phyloP scores from a whole-genome alignment of 2,797 vertebrate genomes.

The Smutsia gigantea region DNA sequence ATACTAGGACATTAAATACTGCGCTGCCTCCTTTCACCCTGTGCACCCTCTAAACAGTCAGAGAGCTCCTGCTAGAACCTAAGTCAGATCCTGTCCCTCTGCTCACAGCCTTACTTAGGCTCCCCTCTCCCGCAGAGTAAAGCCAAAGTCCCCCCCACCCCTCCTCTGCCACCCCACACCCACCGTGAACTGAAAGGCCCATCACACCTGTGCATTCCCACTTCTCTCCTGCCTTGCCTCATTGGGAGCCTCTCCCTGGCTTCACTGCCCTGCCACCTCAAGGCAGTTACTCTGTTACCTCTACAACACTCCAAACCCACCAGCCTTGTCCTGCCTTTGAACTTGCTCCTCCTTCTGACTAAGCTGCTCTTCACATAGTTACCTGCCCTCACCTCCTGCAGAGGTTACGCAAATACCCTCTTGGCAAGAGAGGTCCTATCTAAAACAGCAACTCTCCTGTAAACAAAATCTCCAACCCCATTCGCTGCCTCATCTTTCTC shows the following conservation, averaged over 20 bases:
- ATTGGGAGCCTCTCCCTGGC: neutral
- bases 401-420: neutral
- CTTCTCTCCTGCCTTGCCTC: no score
- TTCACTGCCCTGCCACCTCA: neutral
- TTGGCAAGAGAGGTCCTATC: neutral
- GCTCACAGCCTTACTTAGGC: neutral
- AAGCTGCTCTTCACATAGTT: neutral
- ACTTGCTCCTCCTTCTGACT: neutral
- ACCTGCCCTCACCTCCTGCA: neutral
- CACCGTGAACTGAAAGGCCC: neutral
- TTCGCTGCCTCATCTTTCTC: neutral
- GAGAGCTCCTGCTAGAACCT: neutral
- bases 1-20: neutral
- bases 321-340: no score
- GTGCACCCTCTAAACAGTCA: neutral
- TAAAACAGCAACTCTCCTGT: neutral
- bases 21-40: neutral
- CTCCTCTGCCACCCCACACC: no score
- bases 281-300: neutral
- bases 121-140: neutral
- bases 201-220: fast-evolving
- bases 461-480: neutral
- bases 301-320: neutral
- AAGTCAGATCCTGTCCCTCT: neutral
- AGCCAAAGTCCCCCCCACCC: neutral